Evolutionary conservation across 2,888 invertebrate species (phyloP).

Genomic region (Eubasilissa splendida): DNA sequence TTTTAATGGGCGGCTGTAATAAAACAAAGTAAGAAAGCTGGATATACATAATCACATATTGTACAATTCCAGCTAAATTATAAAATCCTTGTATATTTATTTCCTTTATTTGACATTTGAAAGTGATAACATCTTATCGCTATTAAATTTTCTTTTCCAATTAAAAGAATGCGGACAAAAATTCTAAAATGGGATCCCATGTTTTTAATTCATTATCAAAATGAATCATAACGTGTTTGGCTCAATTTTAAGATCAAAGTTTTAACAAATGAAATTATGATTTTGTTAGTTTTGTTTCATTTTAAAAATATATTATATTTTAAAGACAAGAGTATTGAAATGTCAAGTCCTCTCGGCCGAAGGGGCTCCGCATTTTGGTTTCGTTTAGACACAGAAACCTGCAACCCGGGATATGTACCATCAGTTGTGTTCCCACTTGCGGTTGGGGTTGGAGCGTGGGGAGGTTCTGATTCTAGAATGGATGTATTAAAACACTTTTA

Average conservation of each 20-base stretch:
- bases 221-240: neutral
- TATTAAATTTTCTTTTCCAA: no score
- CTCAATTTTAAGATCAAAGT: conserved; percentile 30
- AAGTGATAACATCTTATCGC: no score
- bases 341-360: neutral
- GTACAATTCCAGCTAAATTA: no score
- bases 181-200: no score
- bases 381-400: neutral
- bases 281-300: conserved; percentile 13
- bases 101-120: no score
- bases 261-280: conserved; percentile 16
- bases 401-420: neutral
- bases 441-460: neutral
- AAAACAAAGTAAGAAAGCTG: no score
- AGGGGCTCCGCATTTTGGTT: conserved; percentile 1
- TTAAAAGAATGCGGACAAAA: no score
- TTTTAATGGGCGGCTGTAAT: no score
- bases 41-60: no score
- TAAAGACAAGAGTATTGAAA: neutral
- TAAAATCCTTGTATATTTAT: no score
- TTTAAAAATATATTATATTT: neutral
- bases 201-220: neutral
- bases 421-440: no score
- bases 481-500: conserved; percentile 54
- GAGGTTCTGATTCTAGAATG: conserved; percentile 28